Conservation (phyloP, 2,113 vertebrate genomes). For the Cnemophilus loriae region DNA sequence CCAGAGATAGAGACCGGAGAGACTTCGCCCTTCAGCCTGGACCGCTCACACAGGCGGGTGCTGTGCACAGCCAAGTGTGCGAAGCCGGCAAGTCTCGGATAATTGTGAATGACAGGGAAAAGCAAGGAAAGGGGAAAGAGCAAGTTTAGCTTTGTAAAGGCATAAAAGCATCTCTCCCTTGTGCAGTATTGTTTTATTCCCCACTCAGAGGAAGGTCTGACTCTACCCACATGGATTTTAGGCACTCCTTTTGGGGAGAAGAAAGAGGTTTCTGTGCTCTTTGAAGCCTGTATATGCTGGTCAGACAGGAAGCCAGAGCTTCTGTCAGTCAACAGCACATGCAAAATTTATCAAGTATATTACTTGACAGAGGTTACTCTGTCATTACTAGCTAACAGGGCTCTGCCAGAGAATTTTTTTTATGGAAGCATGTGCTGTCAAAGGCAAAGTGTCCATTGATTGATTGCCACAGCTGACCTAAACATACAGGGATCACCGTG, state of each 20-base stretch:
- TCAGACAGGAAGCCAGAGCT: conserved; percentile 58
- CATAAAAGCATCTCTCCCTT: background rate
- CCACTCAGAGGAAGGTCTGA: background rate
- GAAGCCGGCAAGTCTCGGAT: background rate
- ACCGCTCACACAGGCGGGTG: background rate
- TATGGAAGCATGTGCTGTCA: conserved; percentile 69
- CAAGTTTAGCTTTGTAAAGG: background rate
- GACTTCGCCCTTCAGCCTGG: background rate
- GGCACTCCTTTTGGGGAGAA: conserved; percentile 11
- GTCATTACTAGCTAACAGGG: conserved; percentile 66
- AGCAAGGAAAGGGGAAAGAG: background rate
- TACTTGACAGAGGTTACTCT: conserved; percentile 73
- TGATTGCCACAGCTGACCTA: conserved; percentile 76
- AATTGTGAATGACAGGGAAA: conserved; percentile 38
- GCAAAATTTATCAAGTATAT: conserved; percentile 75
- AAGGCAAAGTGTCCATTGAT: conserved; percentile 73
- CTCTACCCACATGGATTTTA: background rate
- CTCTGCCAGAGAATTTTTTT: conserved; percentile 67
- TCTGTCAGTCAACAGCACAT: conserved; percentile 74
- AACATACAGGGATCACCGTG: conserved; percentile 63
- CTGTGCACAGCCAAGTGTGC: rapidly evolving
- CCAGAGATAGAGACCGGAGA: background rate
- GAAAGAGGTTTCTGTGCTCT: conserved; percentile 58
- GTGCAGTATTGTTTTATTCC: background rate
- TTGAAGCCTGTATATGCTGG: conserved; percentile 48